Evolutionary conservation across 2,113 vertebrate genomes (phyloP).

Genomic region (Mormyrus lacerda): DNA sequence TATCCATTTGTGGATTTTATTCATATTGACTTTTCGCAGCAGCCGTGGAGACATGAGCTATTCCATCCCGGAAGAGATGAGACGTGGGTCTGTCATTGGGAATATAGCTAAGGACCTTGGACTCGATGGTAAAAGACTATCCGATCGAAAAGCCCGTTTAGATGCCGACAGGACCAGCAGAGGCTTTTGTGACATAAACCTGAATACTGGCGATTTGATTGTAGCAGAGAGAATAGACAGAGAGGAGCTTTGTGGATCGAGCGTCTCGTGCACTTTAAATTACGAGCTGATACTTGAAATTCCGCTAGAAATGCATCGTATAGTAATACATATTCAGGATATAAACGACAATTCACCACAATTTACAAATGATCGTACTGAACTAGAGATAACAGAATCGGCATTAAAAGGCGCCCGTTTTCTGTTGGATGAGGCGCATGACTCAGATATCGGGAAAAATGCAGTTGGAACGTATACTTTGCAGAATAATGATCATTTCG

Average conservation of each 20-base stretch:
- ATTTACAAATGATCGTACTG: too few relatives aligned
- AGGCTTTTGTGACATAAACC: constrained; percentile 45
- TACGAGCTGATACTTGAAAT: constrained; percentile 30
- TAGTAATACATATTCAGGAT: too few relatives aligned
- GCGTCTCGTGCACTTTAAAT: constrained; percentile 39
- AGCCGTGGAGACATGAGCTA: too few relatives aligned
- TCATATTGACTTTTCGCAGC: neutral
- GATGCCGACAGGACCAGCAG: constrained; percentile 34
- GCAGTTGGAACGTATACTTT: too few relatives aligned
- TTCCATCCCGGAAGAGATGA: constrained; percentile 32
- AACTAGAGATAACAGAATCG: too few relatives aligned
- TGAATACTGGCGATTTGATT: constrained; percentile 13
- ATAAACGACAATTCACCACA: too few relatives aligned
- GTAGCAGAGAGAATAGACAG: too few relatives aligned
- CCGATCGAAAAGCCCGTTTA: constrained; percentile 31
- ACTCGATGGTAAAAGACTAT: neutral
- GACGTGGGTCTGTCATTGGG: constrained; percentile 43
- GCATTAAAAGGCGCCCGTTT: too few relatives aligned
- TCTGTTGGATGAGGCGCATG: too few relatives aligned
- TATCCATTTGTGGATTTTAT: too few relatives aligned
- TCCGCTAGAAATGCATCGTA: constrained; percentile 32
- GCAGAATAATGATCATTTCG: too few relatives aligned
- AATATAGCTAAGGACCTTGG: constrained; percentile 37
- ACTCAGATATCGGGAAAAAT: too few relatives aligned
- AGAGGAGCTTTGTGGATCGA: constrained; percentile 51